Base-by-base conservation (phyloP, 2,113 vertebrate genomes). In the Limnothrissa miodon region DNA sequence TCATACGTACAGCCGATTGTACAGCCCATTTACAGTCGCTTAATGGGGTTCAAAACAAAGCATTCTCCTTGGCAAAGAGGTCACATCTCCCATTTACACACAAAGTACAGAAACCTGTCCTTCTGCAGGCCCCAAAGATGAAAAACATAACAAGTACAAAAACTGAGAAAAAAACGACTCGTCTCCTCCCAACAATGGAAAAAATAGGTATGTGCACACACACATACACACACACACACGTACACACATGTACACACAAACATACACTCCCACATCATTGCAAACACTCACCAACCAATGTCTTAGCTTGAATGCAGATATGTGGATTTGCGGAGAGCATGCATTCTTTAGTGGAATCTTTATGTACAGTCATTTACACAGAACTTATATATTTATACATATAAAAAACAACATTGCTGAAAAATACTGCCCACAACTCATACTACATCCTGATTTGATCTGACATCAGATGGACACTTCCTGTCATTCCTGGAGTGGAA, bases 1-100 rank as follows among this genome's bases (percentile, higher is more conserved):
- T 95, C 94, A 93, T 96, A 96, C 96, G 95, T 95, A 96, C 95
- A 96, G 92, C 90, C 93, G 94, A 95, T 95, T 96, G 95, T 96
- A 96, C 95, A 96, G 94, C 42, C 42, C 2, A 42, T 94, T 95
- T 94, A 95, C 91, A 93, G 93, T 96, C 94, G 10, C 82, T 94
- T 93, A 94, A 96, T 94, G 92, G 89, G 91, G 91, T 93, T 93
- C 89, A 92, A 78, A 94, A 95, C 25, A 74, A 74, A 90, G 94
- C 95, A 95, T 95, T 96, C 93, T 81, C 86, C 66, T 39, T 80
- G 51, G 56, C 78, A 78, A 86, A 86, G 84, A 84, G 80, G 85
- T 79, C 82, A 96, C 95, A 95, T 93, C 94, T 95, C 94, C 96
- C 95, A 94, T 96, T 93, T 96, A 96, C 95, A 95, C 95, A 97